Evolutionary conservation across 2,797 vertebrate genomes (phyloP).

Genomic region (Platalea minor): DNA sequence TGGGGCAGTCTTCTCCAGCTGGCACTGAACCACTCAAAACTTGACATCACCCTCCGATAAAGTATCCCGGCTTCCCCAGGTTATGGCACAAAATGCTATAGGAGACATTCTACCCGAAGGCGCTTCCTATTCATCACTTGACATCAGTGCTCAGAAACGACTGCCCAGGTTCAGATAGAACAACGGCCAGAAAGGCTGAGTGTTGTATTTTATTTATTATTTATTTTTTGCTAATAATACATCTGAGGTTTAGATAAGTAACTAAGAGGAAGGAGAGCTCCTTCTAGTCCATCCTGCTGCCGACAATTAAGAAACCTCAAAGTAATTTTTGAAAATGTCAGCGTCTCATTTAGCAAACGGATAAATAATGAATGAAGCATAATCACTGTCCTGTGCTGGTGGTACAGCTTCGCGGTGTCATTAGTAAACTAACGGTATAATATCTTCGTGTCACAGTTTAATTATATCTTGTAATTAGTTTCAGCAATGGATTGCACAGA

Average conservation of each 20-base stretch:
- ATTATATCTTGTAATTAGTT: conserved; percentile 99
- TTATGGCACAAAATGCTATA: not conserved
- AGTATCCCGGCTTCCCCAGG: not conserved
- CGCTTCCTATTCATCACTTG: not conserved
- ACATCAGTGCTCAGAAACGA: not conserved
- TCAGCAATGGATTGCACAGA: conserved; percentile 93
- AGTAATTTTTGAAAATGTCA: conserved; percentile 97
- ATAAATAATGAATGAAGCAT: conserved; percentile 99
- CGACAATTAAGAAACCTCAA: conserved; percentile 95
- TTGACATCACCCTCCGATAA: rapidly evolving
- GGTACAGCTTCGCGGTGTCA: conserved; percentile 88
- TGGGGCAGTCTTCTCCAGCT: not conserved
- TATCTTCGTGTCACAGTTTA: conserved; percentile 90
- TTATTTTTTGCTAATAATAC: conserved; percentile 72
- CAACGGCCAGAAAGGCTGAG: conserved; percentile 31
- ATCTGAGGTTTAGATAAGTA: conserved; percentile 78
- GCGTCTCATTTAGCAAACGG: conserved; percentile 94
- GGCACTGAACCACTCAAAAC: not conserved
- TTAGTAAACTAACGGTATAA: conserved; percentile 86
- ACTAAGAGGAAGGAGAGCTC: conserved; percentile 75
- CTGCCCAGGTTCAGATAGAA: not conserved
- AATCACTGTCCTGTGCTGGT: conserved; percentile 97
- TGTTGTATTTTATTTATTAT: not conserved
- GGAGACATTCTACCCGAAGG: not conserved
- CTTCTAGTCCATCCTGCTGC: conserved; percentile 80